phyloP scores from a whole-genome alignment of 1,140 invertebrate genomes.

The Frieseomelitta varia region DNA sequence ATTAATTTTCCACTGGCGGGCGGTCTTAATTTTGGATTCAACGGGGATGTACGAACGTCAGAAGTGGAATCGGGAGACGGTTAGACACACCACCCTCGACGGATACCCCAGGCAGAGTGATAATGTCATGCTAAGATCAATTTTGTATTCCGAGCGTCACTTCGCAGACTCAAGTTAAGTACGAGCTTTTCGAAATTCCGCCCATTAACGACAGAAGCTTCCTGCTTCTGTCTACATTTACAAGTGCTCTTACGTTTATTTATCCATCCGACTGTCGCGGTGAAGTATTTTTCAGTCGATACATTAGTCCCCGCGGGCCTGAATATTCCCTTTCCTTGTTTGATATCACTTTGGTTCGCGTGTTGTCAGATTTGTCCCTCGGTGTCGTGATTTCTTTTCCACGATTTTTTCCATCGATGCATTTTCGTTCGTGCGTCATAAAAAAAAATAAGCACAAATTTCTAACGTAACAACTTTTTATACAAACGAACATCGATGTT shows the following conservation, averaged over 20 bases:
- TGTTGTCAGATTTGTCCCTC: too few species aligned
- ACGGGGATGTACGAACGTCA: constrained; percentile 46
- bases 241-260: constrained; percentile 51
- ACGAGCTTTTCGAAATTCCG: constrained; percentile 77
- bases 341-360: neutral
- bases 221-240: constrained; percentile 53
- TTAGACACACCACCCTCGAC: constrained; percentile 36
- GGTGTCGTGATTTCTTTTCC: too few species aligned
- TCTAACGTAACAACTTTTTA: too few species aligned
- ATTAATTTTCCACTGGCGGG: constrained; percentile 38
- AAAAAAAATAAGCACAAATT: too few species aligned
- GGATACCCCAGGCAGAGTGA: constrained; percentile 51
- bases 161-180: constrained; percentile 76
- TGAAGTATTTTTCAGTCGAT: neutral
- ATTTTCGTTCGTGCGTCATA: too few species aligned
- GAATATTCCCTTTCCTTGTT: neutral
- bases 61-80: constrained; percentile 40
- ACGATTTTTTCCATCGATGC: too few species aligned
- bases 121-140: constrained; percentile 79
- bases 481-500: too few species aligned
- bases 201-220: constrained; percentile 70
- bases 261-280: constrained; percentile 10
- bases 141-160: constrained; percentile 78
- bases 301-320: neutral
- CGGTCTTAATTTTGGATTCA: constrained; percentile 52